Evolutionary conservation across 2,797 vertebrate genomes (phyloP).

Genomic region (Oryzias sinensis): DNA sequence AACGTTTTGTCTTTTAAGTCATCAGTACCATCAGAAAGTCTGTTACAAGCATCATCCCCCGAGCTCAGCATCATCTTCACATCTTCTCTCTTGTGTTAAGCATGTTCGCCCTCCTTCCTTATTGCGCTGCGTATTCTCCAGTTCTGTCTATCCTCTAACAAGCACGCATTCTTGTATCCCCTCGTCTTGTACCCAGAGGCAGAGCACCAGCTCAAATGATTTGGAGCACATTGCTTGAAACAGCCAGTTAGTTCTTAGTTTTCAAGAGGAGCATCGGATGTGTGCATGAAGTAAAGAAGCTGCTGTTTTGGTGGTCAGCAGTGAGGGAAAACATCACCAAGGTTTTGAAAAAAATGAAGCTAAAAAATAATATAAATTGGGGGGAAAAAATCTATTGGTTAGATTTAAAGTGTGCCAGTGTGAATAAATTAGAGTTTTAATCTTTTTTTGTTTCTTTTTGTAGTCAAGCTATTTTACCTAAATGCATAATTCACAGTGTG

Average conservation of each 20-base stretch:
- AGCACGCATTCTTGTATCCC: not conserved
- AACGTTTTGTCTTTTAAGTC: no score
- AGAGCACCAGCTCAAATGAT: constrained; percentile 3
- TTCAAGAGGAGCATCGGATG: constrained; percentile 34
- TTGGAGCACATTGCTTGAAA: constrained; percentile 27
- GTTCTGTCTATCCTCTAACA: not conserved
- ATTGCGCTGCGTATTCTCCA: not conserved
- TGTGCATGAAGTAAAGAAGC: constrained; percentile 23
- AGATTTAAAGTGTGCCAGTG: no score
- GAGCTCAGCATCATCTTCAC: no score
- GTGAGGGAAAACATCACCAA: constrained; percentile 12
- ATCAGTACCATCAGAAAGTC: no score
- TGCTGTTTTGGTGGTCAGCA: constrained; percentile 5
- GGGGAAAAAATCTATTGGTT: no score
- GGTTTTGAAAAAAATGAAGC: not conserved
- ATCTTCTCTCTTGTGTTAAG: no score
- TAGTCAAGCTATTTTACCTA: no score
- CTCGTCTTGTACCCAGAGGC: constrained; percentile 6
- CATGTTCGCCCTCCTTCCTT: not conserved
- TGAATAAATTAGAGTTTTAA: no score
- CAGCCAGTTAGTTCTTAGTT: not conserved
- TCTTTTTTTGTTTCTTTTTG: no score
- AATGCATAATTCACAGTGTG: no score
- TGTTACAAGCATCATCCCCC: no score
- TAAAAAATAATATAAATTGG: not conserved